Evolutionary conservation across 2,888 invertebrate genomes (phyloP).

Genomic region (Yponomeuta sedellus): DNA sequence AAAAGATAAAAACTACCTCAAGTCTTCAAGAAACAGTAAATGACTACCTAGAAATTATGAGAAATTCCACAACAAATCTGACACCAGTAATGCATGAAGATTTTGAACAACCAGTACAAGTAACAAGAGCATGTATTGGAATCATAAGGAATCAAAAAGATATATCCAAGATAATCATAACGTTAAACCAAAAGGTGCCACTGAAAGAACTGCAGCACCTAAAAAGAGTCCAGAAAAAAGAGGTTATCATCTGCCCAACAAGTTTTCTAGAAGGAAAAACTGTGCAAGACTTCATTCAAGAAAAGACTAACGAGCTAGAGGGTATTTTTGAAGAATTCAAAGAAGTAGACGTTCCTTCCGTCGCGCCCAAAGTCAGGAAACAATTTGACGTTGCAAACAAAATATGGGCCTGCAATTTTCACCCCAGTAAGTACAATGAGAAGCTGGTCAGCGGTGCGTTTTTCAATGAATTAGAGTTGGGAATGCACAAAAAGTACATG

Average conservation of each 20-base stretch:
- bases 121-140: slow-evolving; percentile 78
- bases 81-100: slow-evolving; percentile 76
- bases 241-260: slow-evolving; percentile 74
- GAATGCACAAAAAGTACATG: slow-evolving; percentile 77
- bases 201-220: slow-evolving; percentile 80
- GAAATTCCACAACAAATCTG: slow-evolving; percentile 38
- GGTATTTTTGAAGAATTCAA: slow-evolving; percentile 70
- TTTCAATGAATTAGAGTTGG: slow-evolving; percentile 74
- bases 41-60: slow-evolving; percentile 25
- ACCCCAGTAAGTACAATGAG: slow-evolving; percentile 86
- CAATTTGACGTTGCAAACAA: slow-evolving; percentile 79
- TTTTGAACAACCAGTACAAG: slow-evolving; percentile 57
- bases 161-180: slow-evolving; percentile 78
- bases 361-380: slow-evolving; percentile 78
- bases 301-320: slow-evolving; percentile 63
- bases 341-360: slow-evolving; percentile 74
- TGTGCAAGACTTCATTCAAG: slow-evolving; percentile 54
- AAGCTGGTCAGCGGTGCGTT: slow-evolving; percentile 77
- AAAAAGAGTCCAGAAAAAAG: slow-evolving; percentile 81
- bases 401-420: slow-evolving; percentile 91
- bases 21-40: slow-evolving; percentile 30
- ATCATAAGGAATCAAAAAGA: slow-evolving; percentile 76
- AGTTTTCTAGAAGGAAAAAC: slow-evolving; percentile 35
- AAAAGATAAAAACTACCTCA: slow-evolving; percentile 36
- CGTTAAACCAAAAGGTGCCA: slow-evolving; percentile 76